phyloP scores from a whole-genome alignment of 2,797 vertebrate species.

The Gastrophryne carolinensis region DNA sequence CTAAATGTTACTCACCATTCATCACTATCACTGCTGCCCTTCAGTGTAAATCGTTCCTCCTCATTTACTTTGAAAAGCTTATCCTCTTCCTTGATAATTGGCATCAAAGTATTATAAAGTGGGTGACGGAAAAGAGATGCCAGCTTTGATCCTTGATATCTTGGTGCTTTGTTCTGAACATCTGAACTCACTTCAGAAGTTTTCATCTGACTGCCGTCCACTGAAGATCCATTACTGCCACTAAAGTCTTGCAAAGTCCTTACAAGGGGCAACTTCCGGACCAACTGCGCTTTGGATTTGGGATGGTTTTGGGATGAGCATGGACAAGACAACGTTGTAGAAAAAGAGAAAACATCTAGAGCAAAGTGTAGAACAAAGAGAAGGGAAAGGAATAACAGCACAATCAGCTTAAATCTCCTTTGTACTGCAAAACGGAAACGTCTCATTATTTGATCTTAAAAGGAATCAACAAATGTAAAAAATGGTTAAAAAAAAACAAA shows the following conservation, averaged over 20 bases:
- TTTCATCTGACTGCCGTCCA: background rate
- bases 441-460: slow-evolving; percentile 50
- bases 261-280: slow-evolving; percentile 40
- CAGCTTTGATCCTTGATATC: slow-evolving; percentile 62
- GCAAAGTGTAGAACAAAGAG: slow-evolving; percentile 55
- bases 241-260: slow-evolving; percentile 62
- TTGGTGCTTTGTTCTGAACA: background rate
- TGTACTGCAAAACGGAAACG: slow-evolving; percentile 52
- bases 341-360: slow-evolving; percentile 49
- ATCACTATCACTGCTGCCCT: slow-evolving; percentile 55
- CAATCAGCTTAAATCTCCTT: slow-evolving; percentile 59
- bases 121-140: slow-evolving; percentile 73
- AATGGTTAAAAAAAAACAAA: background rate
- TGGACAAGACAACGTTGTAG: background rate
- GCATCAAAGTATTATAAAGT: slow-evolving; percentile 67
- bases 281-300: background rate
- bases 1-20: slow-evolving; percentile 72
- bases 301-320: background rate
- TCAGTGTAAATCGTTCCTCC: slow-evolving; percentile 62
- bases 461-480: background rate
- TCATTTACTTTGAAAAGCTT: slow-evolving; percentile 72
- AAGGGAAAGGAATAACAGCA: slow-evolving; percentile 57
- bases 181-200: background rate
- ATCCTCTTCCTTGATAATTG: slow-evolving; percentile 67
- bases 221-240: slow-evolving; percentile 52